Base-by-base conservation (phyloP, 2,888 invertebrate species). In the Lacanobia wlatinum region DNA sequence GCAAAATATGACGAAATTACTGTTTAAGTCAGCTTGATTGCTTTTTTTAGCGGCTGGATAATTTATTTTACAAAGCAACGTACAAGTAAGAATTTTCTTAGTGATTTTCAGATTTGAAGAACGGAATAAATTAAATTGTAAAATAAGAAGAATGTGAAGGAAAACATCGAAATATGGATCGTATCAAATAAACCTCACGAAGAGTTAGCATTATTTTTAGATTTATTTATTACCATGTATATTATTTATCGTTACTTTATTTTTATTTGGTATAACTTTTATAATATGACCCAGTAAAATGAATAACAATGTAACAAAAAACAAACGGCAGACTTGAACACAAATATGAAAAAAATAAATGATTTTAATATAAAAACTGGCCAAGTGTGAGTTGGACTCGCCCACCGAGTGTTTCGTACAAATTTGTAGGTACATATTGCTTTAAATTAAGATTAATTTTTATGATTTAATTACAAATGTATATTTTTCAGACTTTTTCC, bases 1-100 rank as follows among this genome's bases (percentile, higher is more conserved):
- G 48, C 23, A 55, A 63, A 52, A 60, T 50, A 40, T 63, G 50
- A 21, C 43, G 81, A 43, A 74, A 80, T 60, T 38, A 34, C 16
- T 43, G 21, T 23, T 50, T 48, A 34, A 28, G 18, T 38, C 28
- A 21, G 18, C 38, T 14, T 46, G 43, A 58, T 21, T 43, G 34
- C 23, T 21, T 74, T 74, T 55, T 12, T 34, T 56, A 56, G 12
- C n/a, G 14, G 14, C 55, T 64, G 9, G 16, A 38, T 46, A 21
- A 18, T 34, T 38, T 52, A 21, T 14, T 55, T n/a, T 43, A 48
- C 18, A 40, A 67, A n/a, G 34, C 56, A 21, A 58, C 23, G 5
- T 76, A 48, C 12, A 16, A 66, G 34, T 34, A 34, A 16, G 12
- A 48, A 48, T 12, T 40, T 53, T 53, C 9, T 23, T 34, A 23